These are phyloP conservation scores for Asarcornis scutulata DNA, from an alignment of 2,113 vertebrate genomes.

Conservation along the genomic window DNA sequence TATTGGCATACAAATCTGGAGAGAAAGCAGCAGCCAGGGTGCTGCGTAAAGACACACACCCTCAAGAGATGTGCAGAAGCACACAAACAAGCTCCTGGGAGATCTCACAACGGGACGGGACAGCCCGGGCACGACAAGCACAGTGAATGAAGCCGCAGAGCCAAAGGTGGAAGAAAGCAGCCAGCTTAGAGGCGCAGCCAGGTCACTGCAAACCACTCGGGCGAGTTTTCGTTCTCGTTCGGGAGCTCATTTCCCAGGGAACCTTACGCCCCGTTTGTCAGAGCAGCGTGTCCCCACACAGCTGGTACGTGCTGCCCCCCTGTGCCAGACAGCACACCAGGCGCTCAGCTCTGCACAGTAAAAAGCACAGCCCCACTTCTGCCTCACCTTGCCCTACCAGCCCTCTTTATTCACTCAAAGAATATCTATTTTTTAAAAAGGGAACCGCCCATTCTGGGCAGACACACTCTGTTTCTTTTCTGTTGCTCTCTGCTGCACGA, in stretches of 20 bases:
- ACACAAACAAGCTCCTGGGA: neutral
- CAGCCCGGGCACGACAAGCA: neutral
- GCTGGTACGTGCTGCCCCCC: neutral
- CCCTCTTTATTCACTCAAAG: neutral
- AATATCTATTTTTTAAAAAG: neutral
- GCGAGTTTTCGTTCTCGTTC: accelerated
- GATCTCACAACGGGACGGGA: neutral
- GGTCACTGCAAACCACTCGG: neutral
- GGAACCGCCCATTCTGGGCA: neutral
- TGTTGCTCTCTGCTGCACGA: neutral
- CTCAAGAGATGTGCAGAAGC: neutral
- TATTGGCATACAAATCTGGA: neutral
- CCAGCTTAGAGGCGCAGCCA: neutral
- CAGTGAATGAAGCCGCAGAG: neutral
- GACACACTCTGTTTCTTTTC: neutral
- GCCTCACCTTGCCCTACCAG: neutral
- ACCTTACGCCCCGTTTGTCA: neutral
- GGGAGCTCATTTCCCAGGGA: neutral
- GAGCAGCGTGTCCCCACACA: accelerated
- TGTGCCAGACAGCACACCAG: neutral
- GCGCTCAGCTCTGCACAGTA: neutral
- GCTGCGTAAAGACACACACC: neutral
- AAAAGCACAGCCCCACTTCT: accelerated
- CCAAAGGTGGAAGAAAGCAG: neutral
- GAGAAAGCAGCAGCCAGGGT: neutral